These are phyloP conservation scores for Monomorium pharaonis DNA, from an alignment of 1,140 invertebrate genomes.

Conservation along the genomic window DNA sequence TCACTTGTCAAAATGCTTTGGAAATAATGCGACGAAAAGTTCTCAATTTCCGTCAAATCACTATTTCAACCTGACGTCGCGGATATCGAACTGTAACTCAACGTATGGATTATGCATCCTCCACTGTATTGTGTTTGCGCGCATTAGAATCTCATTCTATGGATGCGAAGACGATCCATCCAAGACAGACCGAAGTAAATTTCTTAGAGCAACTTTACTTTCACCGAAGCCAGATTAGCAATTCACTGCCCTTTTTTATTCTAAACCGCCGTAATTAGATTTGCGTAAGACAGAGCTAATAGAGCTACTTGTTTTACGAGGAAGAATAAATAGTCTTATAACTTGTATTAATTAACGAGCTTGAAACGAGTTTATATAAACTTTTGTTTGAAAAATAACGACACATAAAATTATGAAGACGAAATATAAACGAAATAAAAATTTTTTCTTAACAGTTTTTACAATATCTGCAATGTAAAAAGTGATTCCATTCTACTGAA, in stretches of 20 bases:
- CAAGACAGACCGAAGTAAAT: not conserved
- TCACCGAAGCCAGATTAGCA: not conserved
- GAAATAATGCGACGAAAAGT: not conserved
- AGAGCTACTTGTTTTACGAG: not conserved
- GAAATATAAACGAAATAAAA: not conserved
- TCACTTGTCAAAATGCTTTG: too few relatives aligned
- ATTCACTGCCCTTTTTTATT: not conserved
- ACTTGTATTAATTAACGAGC: not conserved
- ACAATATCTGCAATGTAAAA: not conserved
- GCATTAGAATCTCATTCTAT: not conserved
- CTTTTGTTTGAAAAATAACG: not conserved
- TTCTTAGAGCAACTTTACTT: not conserved
- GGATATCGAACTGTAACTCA: not conserved
- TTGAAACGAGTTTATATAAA: not conserved
- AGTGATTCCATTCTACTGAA: not conserved
- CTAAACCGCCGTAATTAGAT: not conserved
- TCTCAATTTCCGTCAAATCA: conserved; percentile 1
- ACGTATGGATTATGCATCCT: not conserved
- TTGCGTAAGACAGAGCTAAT: not conserved
- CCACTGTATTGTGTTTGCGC: not conserved
- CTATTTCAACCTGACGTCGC: not conserved
- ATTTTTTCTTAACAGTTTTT: not conserved
- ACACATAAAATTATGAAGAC: not conserved
- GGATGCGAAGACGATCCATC: not conserved
- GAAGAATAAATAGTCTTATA: not conserved